Percentiles rank a stretch among this genome's conserved stretches.
Conservation (phyloP, 2,888 invertebrate species). For the Actias luna region DNA sequence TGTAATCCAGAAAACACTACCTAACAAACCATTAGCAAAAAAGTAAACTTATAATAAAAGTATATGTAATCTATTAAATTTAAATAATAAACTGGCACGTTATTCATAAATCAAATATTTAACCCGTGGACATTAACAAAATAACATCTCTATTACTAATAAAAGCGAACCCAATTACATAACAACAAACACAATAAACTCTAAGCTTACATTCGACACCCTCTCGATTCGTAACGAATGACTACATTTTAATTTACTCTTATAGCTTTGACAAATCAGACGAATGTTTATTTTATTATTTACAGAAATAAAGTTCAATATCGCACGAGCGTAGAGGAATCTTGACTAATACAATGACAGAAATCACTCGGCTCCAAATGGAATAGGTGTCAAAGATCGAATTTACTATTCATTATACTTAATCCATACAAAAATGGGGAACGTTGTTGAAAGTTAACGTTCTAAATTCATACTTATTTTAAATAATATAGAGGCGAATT, state of each 20-base stretch:
- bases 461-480: constrained; percentile 29
- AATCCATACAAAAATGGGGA: constrained; percentile 75
- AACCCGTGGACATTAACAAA: constrained; percentile 44
- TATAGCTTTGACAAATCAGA: constrained; percentile 23
- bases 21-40: too few species aligned
- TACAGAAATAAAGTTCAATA: constrained; percentile 25
- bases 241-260: constrained; percentile 68
- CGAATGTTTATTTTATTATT: constrained; percentile 27
- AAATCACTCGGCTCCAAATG: constrained; percentile 76
- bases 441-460: constrained; percentile 22
- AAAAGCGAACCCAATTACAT: constrained; percentile 60
- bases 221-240: constrained; percentile 43
- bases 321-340: constrained; percentile 14
- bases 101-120: constrained; percentile 24
- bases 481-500: neutral
- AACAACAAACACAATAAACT: constrained; percentile 53
- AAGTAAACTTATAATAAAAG: too few species aligned
- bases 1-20: too few species aligned
- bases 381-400: constrained; percentile 82
- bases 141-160: constrained; percentile 61
- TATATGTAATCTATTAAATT: neutral
- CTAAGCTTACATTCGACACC: constrained; percentile 35
- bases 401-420: constrained; percentile 82
- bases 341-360: constrained; percentile 56
- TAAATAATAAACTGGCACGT: neutral